Base-by-base conservation (phyloP, 2,888 invertebrate species). In the Pheosia gnoma region DNA sequence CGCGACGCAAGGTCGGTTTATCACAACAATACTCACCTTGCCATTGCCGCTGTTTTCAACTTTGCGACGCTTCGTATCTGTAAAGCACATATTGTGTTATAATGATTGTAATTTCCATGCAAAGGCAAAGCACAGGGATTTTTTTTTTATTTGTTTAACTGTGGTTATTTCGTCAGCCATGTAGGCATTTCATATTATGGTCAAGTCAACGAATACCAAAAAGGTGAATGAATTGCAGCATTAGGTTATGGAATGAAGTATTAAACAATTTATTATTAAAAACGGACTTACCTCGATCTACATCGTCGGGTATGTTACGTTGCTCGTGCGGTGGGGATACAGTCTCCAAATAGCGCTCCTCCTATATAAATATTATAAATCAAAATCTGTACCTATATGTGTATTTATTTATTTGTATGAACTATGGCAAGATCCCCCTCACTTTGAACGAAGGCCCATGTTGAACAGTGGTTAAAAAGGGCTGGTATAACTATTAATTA, bases 61-160 rank as follows among this genome's bases (percentile, higher is more conserved):
- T 95, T 97, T 97, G 94, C 97, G 96, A 91, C 97, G 95, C 94
- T 97, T 97, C 81, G 95, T 94, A 91, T 97, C 97, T 96, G 94
- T 37, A 81, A 90, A 73, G 71, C 71, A 76, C 65, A 58, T 43
- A 61, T n/a, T 47, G 4, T 47, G 0, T 9, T 43, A 43, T 43
- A 43, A 43, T 9, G 8, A 43, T 43, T 43, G 43, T 10, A 43
- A 9, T 43, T 9, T 49, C n/a, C 49, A 13, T 49, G 49, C 7
- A n/a, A 13, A 49, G 8, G 49, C 13, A 49, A n/a, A 49, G 13
- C 49, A 49, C 6, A 7, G 43, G 6, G 4, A 49, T 13, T n/a
- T n/a, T 8, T 11, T 11, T 4, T 2, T 49, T 49, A 5, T 49
- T 13, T 6, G 13, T 9, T 3, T 3, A n/a, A 49, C 10, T 3